phyloP scores from a whole-genome alignment of 2,888 invertebrate species.

The Dryomyza anilis region DNA sequence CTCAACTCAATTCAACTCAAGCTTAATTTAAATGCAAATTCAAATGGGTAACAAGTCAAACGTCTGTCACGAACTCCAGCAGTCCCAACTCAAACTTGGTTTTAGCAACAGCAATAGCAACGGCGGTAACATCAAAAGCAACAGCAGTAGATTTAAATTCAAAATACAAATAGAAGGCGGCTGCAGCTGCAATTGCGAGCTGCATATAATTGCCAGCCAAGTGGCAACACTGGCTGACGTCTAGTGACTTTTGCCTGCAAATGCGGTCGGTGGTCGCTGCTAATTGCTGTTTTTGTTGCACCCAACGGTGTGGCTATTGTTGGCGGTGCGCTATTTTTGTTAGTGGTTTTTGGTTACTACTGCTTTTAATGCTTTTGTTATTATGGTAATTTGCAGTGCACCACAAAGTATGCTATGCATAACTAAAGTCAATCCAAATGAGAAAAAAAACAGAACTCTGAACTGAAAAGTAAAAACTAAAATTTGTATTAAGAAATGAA shows the following conservation, averaged over 20 bases:
- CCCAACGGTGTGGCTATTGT: neutral
- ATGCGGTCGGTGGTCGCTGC: constrained; percentile 1
- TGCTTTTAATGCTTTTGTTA: neutral
- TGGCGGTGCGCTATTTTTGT: neutral
- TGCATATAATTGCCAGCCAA: neutral
- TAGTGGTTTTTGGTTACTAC: neutral
- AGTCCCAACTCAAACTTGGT: no score
- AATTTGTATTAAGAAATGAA: no score
- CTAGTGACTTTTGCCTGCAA: neutral
- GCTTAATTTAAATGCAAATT: constrained; percentile 13
- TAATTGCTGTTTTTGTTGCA: constrained; percentile 1
- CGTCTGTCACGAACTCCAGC: no score
- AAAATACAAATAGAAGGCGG: no score
- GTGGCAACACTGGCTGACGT: neutral
- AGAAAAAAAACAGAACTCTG: no score
- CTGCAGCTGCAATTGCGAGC: no score
- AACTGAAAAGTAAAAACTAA: no score
- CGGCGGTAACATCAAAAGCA: neutral
- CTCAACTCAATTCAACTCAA: no score
- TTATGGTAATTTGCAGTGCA: neutral
- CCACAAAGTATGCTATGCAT: neutral
- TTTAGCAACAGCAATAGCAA: no score
- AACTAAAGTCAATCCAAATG: no score
- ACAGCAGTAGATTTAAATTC: no score
- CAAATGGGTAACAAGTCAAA: neutral